A percentile compares a stretch with the other conserved stretches of the same genome.
phyloP scores from a whole-genome alignment of 2,888 invertebrate genomes.

The Chydorus sphaericus region DNA sequence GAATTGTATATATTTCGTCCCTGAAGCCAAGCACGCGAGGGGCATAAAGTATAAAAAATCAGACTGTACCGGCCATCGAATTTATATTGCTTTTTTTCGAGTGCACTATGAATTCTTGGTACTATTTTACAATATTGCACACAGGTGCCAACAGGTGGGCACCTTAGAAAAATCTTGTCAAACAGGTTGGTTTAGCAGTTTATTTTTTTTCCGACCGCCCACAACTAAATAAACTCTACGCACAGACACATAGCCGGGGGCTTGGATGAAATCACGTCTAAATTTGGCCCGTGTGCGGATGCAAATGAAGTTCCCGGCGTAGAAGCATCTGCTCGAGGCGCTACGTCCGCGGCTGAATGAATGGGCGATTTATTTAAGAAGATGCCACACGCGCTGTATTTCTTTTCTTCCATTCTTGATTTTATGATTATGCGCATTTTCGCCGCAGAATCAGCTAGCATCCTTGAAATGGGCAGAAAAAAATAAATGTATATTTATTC shows the following conservation, averaged over 20 bases:
- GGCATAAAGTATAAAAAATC: no score
- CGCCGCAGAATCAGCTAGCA: not conserved
- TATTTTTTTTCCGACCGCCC: not conserved
- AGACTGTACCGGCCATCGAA: no score
- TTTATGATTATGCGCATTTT: no score
- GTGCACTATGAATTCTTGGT: not conserved
- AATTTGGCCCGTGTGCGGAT: conserved; percentile 8
- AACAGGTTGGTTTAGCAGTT: not conserved
- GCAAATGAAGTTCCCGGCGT: conserved; percentile 2
- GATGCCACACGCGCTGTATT: not conserved
- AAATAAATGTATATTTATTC: no score
- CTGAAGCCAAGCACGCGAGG: conserved; percentile 2
- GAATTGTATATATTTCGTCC: no score
- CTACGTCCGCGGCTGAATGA: not conserved
- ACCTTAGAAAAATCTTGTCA: not conserved
- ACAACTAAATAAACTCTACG: not conserved
- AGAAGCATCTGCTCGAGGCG: no score
- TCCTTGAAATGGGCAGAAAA: not conserved
- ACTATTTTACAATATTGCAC: not conserved
- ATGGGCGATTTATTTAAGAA: conserved; percentile 5
- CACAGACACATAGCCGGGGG: no score
- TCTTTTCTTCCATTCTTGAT: not conserved
- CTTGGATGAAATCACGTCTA: conserved; percentile 3
- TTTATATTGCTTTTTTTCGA: not conserved
- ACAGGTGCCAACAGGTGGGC: not conserved